Evolutionary conservation across 1,140 invertebrate species (phyloP), one percentile per base, ranked within the genome.

Genomic region (Phenacoccus solenopsis): DNA sequence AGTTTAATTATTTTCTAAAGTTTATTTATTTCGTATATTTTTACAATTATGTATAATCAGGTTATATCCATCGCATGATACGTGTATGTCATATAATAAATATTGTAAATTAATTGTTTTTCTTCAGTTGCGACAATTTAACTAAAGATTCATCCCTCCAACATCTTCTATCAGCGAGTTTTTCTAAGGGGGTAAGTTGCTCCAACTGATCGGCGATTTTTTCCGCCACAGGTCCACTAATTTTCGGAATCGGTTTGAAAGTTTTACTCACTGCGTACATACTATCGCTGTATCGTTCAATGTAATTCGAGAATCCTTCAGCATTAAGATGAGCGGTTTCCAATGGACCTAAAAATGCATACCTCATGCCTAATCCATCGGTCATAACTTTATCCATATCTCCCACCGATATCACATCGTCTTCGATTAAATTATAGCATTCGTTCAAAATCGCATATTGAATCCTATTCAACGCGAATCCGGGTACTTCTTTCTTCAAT

Each of bases 391-490:
- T 90, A 74, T 98, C 95, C 25, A 97, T 84, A 77, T 98, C 96
- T 74, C 89, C 86, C 0, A 93, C 93, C 76, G 86, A 85, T 22
- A 98, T 79, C 10, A 97, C 81, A 28, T 88, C 90, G 71, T 89
- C 88, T n/a, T 86, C 82, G 0, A 97, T 90, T 69, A 98, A 81
- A 74, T 90, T 85, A 89, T 90, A 98, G 0, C 88, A 88, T 82
- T 98, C 96, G 77, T 96, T 94, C 24, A 98, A 80, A 73, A 98
- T 90, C 9, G 93, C 92, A 79, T 96, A 98, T 85, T 98, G 96
- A 73, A 98, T 90, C 77, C 96, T 85, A 77, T 98, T 98, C 0
- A 96, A 80, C 1, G 88, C 92, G 79, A 98, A 98, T 71, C 96
- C 96, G 73, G 89, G 87, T 59, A 96, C 85, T 84, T 98, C 95